Evolutionary conservation across 2,797 vertebrate species (phyloP).

Genomic region (Centropyge bicolor): DNA sequence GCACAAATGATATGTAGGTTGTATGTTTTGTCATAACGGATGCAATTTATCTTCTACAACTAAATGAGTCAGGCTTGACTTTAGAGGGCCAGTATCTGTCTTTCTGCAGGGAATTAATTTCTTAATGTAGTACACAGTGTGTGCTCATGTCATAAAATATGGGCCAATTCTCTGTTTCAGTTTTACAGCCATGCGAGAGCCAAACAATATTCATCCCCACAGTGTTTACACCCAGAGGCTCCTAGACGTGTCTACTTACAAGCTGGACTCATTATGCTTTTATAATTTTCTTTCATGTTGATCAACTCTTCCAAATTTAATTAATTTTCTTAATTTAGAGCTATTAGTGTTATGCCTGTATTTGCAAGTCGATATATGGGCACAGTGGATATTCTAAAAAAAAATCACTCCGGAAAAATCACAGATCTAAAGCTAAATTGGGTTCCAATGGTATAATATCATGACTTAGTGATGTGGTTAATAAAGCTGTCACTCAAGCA

Average conservation of each 20-base stretch:
- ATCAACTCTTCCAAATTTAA: slow-evolving; percentile 34
- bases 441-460: not conserved
- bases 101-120: slow-evolving; percentile 61
- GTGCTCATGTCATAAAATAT: slow-evolving; percentile 58
- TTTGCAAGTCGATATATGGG: not conserved
- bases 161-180: slow-evolving; percentile 26
- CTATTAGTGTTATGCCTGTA: not conserved
- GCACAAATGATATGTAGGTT: slow-evolving; percentile 70
- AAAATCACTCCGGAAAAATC: not conserved
- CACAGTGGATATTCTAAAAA: not conserved
- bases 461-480: not conserved
- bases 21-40: slow-evolving; percentile 64
- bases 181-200: slow-evolving; percentile 51
- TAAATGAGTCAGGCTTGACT: slow-evolving; percentile 50
- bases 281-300: slow-evolving; percentile 35
- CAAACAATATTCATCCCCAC: slow-evolving; percentile 47
- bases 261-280: slow-evolving; percentile 33
- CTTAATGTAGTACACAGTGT: slow-evolving; percentile 55
- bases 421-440: not conserved
- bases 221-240: slow-evolving; percentile 39
- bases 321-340: slow-evolving; percentile 27
- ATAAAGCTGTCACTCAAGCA: not conserved
- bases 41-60: slow-evolving; percentile 45
- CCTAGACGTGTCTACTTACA: slow-evolving; percentile 16
- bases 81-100: slow-evolving; percentile 32